These are phyloP conservation scores for Vandiemenella viatica DNA, from an alignment of 2,888 invertebrate species.

Conservation along the genomic window DNA sequence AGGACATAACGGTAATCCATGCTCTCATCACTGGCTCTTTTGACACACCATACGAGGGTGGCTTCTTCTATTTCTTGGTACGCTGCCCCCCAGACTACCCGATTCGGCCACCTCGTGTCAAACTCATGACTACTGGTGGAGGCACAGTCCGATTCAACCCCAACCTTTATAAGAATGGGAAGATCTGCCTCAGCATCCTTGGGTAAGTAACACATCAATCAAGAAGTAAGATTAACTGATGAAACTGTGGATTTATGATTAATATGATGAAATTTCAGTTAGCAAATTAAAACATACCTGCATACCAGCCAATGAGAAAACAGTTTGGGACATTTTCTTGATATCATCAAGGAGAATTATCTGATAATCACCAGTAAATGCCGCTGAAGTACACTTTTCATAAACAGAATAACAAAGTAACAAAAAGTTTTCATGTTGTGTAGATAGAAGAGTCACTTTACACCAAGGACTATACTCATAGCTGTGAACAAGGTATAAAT, in stretches of 20 bases:
- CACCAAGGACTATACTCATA: too few species aligned
- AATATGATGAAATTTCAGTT: neutral
- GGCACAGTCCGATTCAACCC: conserved; percentile 45
- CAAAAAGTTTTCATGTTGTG: too few species aligned
- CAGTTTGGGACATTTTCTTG: too few species aligned
- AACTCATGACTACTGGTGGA: conserved; percentile 41
- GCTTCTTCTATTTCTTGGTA: conserved; percentile 35
- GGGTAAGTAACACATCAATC: conserved; percentile 4
- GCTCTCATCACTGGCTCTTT: conserved; percentile 40
- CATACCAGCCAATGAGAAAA: too few species aligned
- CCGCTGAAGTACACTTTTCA: too few species aligned
- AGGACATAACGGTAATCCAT: conserved; percentile 37
- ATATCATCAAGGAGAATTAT: too few species aligned
- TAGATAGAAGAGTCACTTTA: too few species aligned
- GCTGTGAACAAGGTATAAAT: too few species aligned
- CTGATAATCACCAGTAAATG: too few species aligned
- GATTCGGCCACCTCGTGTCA: conserved; percentile 39
- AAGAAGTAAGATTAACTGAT: neutral
- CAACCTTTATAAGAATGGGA: conserved; percentile 44
- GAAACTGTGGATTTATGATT: neutral
- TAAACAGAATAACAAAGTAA: too few species aligned
- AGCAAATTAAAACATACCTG: too few species aligned
- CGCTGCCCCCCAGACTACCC: conserved; percentile 40
- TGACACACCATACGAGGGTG: conserved; percentile 44
- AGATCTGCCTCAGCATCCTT: conserved; percentile 25